These are phyloP conservation scores for Lepus oiostolus DNA, from an alignment of 2,797 vertebrate genomes.

Conservation along the genomic window DNA sequence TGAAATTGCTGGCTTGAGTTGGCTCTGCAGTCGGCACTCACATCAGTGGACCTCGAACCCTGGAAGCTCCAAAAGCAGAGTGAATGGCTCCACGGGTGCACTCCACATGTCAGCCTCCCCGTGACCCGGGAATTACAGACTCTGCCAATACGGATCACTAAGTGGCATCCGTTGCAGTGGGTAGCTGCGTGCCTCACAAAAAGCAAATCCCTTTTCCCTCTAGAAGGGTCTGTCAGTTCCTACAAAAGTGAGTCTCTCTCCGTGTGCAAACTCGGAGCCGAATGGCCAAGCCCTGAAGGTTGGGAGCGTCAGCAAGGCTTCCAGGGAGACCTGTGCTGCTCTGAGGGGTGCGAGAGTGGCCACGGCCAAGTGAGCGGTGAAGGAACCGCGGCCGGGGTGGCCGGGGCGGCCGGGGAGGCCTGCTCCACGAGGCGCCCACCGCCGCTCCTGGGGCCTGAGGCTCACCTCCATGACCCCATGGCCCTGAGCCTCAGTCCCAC, in stretches of 20 bases:
- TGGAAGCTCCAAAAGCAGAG: background rate
- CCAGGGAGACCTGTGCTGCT: no score
- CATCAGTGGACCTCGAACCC: background rate
- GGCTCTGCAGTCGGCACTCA: background rate
- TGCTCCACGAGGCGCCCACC: no score
- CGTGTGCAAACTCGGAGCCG: background rate
- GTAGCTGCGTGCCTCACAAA: background rate
- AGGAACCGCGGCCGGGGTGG: no score
- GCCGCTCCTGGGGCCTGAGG: no score
- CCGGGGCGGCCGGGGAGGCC: no score
- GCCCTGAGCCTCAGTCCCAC: no score
- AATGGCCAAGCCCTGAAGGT: background rate
- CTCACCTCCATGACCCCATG: no score
- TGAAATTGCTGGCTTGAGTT: background rate
- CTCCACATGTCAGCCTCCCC: background rate
- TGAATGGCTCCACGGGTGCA: fast-evolving
- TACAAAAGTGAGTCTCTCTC: background rate
- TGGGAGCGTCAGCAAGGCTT: no score
- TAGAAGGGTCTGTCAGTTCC: background rate
- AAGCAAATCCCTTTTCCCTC: background rate
- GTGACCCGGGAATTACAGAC: background rate
- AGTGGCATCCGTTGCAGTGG: no score
- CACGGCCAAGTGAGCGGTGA: no score
- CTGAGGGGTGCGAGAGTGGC: no score
- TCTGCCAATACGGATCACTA: background rate